Base-by-base conservation (phyloP, 2,113 vertebrate species). In the Alosa alosa region DNA sequence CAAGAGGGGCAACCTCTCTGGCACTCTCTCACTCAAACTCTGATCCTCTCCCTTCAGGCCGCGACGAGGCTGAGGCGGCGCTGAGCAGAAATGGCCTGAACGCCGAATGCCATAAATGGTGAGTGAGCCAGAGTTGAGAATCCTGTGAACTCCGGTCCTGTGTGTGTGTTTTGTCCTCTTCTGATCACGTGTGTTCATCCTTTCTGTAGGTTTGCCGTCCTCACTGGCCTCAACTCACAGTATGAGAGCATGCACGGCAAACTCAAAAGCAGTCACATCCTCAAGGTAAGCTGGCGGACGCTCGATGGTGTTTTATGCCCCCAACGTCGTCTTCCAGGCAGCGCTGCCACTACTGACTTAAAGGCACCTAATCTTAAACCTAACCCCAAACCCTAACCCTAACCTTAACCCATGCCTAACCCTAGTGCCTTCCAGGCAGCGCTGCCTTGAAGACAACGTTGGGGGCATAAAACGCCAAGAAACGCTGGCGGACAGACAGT, bases 61-160 rank as follows among this genome's bases (percentile, higher is more conserved):
- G 94, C 81, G 96, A 96, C 90, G 97, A 94, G 89, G 93, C 96
- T 0, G 96, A 98, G 88, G 64, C 87, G 0, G 96, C 96, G 60
- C 92, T 97, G 90, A 93, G 93, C 92, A 96, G 94, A 49, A 96
- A 94, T 50, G 93, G 94, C 57, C 93, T 95, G 50, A 96, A 93
- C 18, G 96, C 96, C 0, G 96, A 97, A 50, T 96, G 96, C 91
- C 97, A 99, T 89, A 97, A 97, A 86, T 97, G 97, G 98, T 99
- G 91, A 64, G 95, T 91, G 25, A 36, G 25, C 13, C n/a, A 72
- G 64, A 31, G 64, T 6, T 72, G 9, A 72, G 64, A 31, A 25
- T 22, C 18, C 55, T 6, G 55, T 22, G 55, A 4, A 7, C 20
- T 22, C 18, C 55, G 0, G 18, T 22, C 55, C 55, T 60, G 18